Evolutionary conservation across 2,797 vertebrate genomes (phyloP).

Genomic region (Coranthus polyacanthus): DNA sequence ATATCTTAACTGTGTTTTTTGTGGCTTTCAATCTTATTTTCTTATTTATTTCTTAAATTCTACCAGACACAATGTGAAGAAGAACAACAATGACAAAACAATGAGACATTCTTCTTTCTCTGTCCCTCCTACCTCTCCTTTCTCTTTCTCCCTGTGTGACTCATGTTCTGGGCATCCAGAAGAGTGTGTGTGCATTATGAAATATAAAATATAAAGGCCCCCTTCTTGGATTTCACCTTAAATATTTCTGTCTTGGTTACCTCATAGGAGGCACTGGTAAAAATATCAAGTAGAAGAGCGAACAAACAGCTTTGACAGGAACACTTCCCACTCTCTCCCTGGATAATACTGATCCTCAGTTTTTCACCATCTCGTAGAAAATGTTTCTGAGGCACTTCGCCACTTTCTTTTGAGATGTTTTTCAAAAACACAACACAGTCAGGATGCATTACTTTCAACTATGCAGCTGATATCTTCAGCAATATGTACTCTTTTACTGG

Average conservation of each 20-base stretch:
- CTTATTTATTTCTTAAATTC: background rate
- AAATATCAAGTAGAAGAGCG: slow-evolving; percentile 55
- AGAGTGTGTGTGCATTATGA: slow-evolving; percentile 34
- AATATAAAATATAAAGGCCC: slow-evolving; percentile 41
- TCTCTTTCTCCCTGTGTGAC: slow-evolving; percentile 40
- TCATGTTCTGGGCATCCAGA: slow-evolving; percentile 52
- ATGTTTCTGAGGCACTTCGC: slow-evolving; percentile 8
- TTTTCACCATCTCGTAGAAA: slow-evolving; percentile 24
- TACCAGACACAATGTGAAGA: slow-evolving; percentile 5
- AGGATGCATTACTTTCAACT: no score
- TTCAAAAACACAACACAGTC: background rate
- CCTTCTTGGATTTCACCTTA: slow-evolving; percentile 56
- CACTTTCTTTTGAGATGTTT: background rate
- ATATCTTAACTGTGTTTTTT: background rate
- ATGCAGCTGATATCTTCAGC: no score
- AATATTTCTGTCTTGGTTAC: slow-evolving; percentile 57
- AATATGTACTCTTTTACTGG: no score
- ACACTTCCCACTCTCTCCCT: slow-evolving; percentile 58
- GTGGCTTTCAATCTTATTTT: background rate
- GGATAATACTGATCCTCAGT: slow-evolving; percentile 39
- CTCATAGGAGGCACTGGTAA: slow-evolving; percentile 55
- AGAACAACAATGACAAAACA: slow-evolving; percentile 19
- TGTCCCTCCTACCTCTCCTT: slow-evolving; percentile 20
- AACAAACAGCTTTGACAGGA: slow-evolving; percentile 54
- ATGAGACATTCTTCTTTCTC: slow-evolving; percentile 8